phyloP scores from a whole-genome alignment of 2,888 invertebrate genomes.

The Hypena proboscidalis region DNA sequence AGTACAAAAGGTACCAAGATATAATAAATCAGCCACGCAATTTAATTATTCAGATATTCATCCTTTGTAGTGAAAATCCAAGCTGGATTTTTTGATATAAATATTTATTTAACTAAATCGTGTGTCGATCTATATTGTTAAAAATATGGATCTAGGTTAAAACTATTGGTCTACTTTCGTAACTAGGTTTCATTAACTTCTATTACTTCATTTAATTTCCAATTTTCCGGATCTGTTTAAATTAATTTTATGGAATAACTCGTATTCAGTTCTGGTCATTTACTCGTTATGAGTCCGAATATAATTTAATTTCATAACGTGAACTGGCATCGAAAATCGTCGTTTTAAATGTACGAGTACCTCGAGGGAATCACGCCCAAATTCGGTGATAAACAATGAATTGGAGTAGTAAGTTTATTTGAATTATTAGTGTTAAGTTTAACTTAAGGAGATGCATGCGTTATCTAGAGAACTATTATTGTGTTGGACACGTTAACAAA shows the following conservation, averaged over 20 bases:
- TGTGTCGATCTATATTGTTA: conserved; percentile 17
- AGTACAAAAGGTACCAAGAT: no score
- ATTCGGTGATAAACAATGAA: no score
- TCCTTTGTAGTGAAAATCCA: no score
- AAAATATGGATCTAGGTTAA: conserved; percentile 36
- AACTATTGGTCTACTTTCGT: conserved; percentile 28
- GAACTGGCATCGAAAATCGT: conserved; percentile 7
- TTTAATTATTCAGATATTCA: no score
- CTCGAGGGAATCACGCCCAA: neutral
- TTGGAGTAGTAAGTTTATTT: no score
- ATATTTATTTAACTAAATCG: conserved; percentile 5
- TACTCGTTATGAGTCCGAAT: conserved; percentile 20
- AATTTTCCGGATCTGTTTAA: conserved; percentile 27
- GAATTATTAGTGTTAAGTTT: no score
- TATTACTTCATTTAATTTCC: conserved; percentile 36
- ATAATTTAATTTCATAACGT: conserved; percentile 36
- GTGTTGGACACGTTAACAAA: no score
- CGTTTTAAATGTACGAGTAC: neutral
- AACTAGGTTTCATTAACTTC: conserved; percentile 27
- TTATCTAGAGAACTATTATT: no score
- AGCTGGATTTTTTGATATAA: no score
- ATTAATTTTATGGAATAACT: conserved; percentile 33
- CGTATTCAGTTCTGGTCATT: conserved; percentile 23
- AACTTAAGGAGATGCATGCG: no score
- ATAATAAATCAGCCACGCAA: no score